These are phyloP conservation scores for Sminthurides bifidus DNA, from an alignment of 1,140 invertebrate genomes.

Conservation along the genomic window DNA sequence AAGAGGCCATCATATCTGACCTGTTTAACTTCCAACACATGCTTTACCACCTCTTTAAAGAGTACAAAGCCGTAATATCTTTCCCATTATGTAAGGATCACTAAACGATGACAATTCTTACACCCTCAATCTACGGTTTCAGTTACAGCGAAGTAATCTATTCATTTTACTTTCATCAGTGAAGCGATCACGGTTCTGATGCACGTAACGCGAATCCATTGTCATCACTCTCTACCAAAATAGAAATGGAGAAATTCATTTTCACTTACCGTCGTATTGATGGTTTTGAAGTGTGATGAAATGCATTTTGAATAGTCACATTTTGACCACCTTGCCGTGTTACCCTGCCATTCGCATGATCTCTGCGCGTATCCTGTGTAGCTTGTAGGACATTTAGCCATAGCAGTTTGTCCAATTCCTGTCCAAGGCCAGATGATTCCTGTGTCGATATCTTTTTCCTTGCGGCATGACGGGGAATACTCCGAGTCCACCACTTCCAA, in stretches of 20 bases:
- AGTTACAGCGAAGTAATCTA: background rate
- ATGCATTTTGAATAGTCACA: constrained; percentile 24
- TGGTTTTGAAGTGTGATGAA: constrained; percentile 2
- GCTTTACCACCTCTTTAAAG: too few relatives aligned
- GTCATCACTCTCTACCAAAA: too few relatives aligned
- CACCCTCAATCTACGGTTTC: too few relatives aligned
- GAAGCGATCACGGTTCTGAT: background rate
- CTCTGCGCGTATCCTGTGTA: constrained; percentile 22
- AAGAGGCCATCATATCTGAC: too few relatives aligned
- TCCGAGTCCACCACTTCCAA: constrained; percentile 23
- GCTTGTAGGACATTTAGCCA: constrained; percentile 16
- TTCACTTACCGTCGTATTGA: constrained; percentile 21
- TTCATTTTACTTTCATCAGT: background rate
- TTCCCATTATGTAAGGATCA: too few relatives aligned
- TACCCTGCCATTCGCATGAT: constrained; percentile 8
- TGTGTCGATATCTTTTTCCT: constrained; percentile 8
- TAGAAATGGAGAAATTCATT: constrained; percentile 1
- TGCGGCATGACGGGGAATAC: constrained; percentile 23
- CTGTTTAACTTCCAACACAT: too few relatives aligned
- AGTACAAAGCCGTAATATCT: too few relatives aligned
- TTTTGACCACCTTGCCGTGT: constrained; percentile 12
- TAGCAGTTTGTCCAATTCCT: constrained; percentile 12
- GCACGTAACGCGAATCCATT: background rate
- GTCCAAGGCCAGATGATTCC: constrained; percentile 22
- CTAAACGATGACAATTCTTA: too few relatives aligned